These are phyloP conservation scores for Apamea crenata DNA, from an alignment of 2,888 invertebrate genomes.

Conservation along the genomic window DNA sequence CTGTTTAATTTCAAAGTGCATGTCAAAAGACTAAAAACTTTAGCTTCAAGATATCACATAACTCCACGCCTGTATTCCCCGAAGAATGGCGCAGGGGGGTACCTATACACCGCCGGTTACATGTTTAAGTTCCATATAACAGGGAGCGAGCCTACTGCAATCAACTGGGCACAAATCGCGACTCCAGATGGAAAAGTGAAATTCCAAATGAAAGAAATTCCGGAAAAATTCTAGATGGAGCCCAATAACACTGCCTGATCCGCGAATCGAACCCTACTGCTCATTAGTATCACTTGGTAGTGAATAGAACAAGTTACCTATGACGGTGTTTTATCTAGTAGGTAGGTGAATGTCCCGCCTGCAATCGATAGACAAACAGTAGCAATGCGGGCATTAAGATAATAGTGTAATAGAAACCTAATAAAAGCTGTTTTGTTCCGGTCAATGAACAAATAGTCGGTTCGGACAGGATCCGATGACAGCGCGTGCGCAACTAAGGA, in stretches of 20 bases:
- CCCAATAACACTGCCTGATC: too few species aligned
- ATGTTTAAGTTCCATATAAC: too few species aligned
- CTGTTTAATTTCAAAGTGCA: not conserved
- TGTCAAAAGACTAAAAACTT: not conserved
- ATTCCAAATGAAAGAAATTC: too few species aligned
- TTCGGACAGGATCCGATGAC: constrained; percentile 22
- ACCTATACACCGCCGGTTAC: too few species aligned
- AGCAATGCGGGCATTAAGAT: constrained; percentile 16
- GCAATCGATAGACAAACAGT: not conserved
- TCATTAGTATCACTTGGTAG: too few species aligned
- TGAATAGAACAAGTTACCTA: not conserved
- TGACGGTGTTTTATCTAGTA: not conserved
- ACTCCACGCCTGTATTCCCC: too few species aligned
- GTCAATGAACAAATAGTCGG: constrained; percentile 34
- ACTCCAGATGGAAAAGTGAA: too few species aligned
- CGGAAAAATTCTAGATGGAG: too few species aligned
- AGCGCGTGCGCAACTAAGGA: constrained; percentile 18
- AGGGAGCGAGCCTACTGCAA: too few species aligned
- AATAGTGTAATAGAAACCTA: constrained; percentile 24
- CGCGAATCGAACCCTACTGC: too few species aligned
- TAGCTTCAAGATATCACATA: not conserved
- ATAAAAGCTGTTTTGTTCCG: constrained; percentile 37
- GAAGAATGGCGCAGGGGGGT: too few species aligned
- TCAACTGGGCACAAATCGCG: too few species aligned
- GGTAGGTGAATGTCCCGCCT: not conserved